phyloP scores from a whole-genome alignment of 2,113 vertebrate species.

The Actenoides lindsayi region DNA sequence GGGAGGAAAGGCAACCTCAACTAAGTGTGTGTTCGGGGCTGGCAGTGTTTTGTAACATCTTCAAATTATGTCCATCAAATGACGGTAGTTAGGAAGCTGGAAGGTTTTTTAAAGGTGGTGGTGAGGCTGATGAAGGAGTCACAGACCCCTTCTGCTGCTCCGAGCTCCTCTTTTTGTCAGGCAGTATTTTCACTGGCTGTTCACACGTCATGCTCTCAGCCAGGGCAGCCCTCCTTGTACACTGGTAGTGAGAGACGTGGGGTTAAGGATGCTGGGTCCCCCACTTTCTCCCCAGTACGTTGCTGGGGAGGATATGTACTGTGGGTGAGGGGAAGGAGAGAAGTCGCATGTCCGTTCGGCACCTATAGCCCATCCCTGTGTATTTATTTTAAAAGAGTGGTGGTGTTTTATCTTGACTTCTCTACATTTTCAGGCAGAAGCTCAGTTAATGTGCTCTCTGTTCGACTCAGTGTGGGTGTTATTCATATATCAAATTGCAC shows the following conservation, averaged over 20 bases:
- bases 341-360: not conserved
- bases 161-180: not conserved
- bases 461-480: conserved; percentile 15
- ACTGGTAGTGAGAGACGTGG: not conserved
- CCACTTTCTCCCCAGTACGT: not conserved
- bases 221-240: not conserved
- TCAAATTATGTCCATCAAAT: not conserved
- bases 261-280: not conserved
- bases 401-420: not conserved
- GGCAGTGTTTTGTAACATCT: not conserved
- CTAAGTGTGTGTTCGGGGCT: not conserved
- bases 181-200: not conserved
- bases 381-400: not conserved
- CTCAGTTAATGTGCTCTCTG: not conserved
- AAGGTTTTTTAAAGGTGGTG: not conserved
- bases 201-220: not conserved
- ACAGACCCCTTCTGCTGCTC: not conserved
- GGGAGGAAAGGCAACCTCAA: not conserved
- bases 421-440: not conserved
- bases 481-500: conserved; percentile 22
- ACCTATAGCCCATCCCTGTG: not conserved
- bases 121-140: not conserved
- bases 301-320: not conserved
- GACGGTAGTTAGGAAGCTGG: not conserved
- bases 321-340: not conserved